These are phyloP conservation scores for Acrossocheilus wenchowensis DNA, from an alignment of 2,797 vertebrate species.

Conservation along the genomic window DNA sequence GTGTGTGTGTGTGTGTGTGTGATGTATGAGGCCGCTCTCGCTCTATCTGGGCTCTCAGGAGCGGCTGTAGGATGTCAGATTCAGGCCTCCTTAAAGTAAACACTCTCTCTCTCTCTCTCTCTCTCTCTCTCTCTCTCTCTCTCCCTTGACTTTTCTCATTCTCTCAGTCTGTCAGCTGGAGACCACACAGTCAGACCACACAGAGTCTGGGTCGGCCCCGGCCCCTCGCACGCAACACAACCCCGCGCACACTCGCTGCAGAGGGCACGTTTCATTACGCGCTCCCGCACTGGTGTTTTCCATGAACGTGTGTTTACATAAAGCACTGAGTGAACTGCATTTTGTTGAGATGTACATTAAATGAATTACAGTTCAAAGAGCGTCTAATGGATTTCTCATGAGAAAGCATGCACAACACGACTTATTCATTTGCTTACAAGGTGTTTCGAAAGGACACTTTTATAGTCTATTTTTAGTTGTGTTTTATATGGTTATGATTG, in stretches of 20 bases:
- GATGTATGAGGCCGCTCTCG: slow-evolving; percentile 24
- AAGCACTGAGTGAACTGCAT: slow-evolving; percentile 25
- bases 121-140: slow-evolving; percentile 45
- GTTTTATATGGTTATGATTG: not conserved
- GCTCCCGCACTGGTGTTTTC: slow-evolving; percentile 40
- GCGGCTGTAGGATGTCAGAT: slow-evolving; percentile 71
- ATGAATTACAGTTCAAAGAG: slow-evolving; percentile 36
- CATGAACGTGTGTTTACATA: slow-evolving; percentile 42
- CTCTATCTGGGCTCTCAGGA: slow-evolving; percentile 53
- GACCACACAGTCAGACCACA: slow-evolving; percentile 97
- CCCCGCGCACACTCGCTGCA: slow-evolving; percentile 61
- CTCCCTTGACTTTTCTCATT: slow-evolving; percentile 47
- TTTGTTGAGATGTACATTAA: slow-evolving; percentile 42
- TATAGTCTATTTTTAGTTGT: slow-evolving; percentile 9
- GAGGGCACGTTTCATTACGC: slow-evolving; percentile 34
- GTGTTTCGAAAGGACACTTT: not conserved
- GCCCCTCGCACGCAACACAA: slow-evolving; percentile 88
- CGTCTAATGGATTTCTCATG: slow-evolving; percentile 25
- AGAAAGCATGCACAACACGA: not conserved
- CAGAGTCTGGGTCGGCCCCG: slow-evolving; percentile 81
- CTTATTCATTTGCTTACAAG: not conserved
- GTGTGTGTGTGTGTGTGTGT: slow-evolving; percentile 1
- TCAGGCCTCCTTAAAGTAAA: slow-evolving; percentile 77
- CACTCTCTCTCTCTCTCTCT: slow-evolving; percentile 56
- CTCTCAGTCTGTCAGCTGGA: slow-evolving; percentile 78